Evolutionary conservation across 35 echinoderm and acorn worm genomes (phyloP).

Genomic region (Holothuria glaberrima): DNA sequence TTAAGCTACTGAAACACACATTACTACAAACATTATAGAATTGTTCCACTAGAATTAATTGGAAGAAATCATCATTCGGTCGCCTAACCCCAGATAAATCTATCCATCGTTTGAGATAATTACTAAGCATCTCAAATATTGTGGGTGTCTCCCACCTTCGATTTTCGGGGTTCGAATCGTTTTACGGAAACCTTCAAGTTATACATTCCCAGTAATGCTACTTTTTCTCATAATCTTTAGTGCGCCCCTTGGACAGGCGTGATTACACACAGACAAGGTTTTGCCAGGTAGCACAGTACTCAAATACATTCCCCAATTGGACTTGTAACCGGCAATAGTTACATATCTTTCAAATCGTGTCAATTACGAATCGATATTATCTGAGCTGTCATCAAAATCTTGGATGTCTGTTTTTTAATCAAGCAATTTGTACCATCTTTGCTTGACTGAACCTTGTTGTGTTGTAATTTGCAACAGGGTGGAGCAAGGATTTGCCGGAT

Average conservation of each 20-base stretch:
- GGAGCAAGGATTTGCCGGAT: no score
- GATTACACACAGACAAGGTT: no score
- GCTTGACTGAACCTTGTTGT: no score
- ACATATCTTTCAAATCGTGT: neutral
- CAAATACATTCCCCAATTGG: no score
- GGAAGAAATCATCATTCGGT: neutral
- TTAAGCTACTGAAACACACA: no score
- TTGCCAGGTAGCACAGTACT: no score
- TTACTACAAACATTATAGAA: neutral
- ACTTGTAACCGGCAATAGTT: no score
- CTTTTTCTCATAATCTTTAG: neutral
- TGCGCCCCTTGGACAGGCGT: no score
- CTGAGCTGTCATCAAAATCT: constrained; percentile 35
- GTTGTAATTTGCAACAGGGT: no score
- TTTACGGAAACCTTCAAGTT: neutral
- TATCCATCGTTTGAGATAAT: neutral
- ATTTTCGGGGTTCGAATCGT: neutral
- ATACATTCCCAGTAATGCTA: neutral
- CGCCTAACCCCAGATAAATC: neutral
- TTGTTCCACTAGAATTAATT: neutral
- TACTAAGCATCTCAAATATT: neutral
- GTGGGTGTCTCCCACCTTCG: neutral
- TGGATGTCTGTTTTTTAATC: neutral
- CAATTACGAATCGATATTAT: constrained; percentile 58
- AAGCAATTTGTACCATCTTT: no score